phyloP scores from a whole-genome alignment of 2,113 vertebrate species.

The Fulmarus glacialis region DNA sequence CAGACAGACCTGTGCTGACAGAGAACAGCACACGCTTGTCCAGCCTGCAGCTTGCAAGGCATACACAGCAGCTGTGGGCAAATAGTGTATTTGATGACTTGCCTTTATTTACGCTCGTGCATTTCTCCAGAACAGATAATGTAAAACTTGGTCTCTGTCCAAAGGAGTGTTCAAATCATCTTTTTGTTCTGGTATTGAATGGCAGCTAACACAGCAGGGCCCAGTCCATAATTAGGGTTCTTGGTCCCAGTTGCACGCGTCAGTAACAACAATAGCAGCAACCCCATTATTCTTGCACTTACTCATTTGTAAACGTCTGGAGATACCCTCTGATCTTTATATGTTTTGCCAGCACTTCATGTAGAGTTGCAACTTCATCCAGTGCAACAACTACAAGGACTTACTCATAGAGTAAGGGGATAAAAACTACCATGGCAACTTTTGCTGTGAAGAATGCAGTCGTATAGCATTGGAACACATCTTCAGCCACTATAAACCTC shows the following conservation, averaged over 20 bases:
- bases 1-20: neutral
- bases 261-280: neutral
- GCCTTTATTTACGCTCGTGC: accelerated
- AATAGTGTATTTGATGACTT: neutral
- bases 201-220: neutral
- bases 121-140: neutral
- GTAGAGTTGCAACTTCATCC: neutral
- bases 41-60: neutral
- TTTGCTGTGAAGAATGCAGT: neutral
- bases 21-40: neutral
- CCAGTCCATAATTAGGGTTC: neutral
- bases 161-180: neutral
- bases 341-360: neutral
- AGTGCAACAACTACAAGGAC: neutral
- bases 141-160: neutral
- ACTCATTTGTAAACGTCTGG: neutral
- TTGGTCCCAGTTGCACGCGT: neutral
- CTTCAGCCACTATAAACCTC: neutral
- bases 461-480: neutral
- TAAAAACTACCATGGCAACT: neutral
- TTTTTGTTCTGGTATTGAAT: neutral
- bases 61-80: neutral
- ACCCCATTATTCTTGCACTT: neutral
- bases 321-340: neutral
- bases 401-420: neutral